Conservation (phyloP, 2,113 vertebrate species). For the Odocoileus virginianus region DNA sequence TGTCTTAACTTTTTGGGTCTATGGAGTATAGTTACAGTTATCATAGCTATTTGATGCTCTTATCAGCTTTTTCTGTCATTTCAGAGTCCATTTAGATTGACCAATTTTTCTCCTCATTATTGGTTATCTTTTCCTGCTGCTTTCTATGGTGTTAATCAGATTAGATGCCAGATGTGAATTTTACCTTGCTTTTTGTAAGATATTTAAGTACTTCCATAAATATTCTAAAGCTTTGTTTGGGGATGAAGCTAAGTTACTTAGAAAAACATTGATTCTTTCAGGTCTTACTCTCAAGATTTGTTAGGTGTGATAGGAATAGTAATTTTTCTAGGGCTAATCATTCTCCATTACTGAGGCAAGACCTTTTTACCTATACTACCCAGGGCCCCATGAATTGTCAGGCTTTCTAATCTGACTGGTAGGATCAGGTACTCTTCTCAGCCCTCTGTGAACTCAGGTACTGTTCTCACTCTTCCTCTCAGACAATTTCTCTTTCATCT, state of each 20-base stretch:
- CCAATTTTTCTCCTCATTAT: background rate
- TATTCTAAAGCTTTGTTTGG: background rate
- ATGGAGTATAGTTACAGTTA: background rate
- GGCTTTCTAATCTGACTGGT: background rate
- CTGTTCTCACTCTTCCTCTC: background rate
- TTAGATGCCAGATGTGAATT: background rate
- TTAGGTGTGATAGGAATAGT: background rate
- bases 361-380: background rate
- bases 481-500: background rate
- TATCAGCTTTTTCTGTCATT: background rate
- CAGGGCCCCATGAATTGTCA: background rate
- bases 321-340: background rate
- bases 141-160: background rate
- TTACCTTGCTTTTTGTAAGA: background rate
- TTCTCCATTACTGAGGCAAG: background rate
- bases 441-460: background rate
- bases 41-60: background rate
- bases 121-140: background rate
- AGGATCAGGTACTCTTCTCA: background rate
- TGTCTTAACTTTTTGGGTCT: background rate
- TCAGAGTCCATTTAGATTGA: background rate
- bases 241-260: background rate
- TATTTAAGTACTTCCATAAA: background rate
- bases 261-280: background rate
- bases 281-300: background rate